Evolutionary conservation across 2,888 invertebrate genomes (phyloP).

Genomic region (Euzetes globulus): DNA sequence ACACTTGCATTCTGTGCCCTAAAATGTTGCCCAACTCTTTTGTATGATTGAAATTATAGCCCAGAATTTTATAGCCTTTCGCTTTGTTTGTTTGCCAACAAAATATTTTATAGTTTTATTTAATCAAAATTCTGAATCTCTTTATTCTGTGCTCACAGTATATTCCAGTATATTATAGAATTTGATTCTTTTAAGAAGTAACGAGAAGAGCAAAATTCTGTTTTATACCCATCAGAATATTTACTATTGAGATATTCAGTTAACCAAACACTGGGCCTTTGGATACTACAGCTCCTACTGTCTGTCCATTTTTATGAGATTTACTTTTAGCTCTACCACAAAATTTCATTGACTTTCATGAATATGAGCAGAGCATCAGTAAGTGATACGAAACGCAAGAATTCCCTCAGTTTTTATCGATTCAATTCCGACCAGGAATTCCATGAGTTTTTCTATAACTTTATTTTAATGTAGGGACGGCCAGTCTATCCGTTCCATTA

Average conservation of each 20-base stretch:
- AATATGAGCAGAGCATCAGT: conserved; percentile 9
- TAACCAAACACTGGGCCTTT: background rate
- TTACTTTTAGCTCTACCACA: conserved; percentile 1
- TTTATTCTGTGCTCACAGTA: background rate
- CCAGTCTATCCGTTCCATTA: no score
- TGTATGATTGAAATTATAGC: background rate
- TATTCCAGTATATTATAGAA: background rate
- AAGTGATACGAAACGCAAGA: background rate
- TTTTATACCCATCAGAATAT: background rate
- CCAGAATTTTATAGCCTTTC: background rate
- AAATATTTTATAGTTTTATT: background rate
- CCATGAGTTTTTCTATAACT: background rate
- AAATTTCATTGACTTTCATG: conserved; percentile 15
- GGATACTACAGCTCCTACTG: background rate
- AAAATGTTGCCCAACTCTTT: no score
- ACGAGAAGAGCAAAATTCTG: background rate
- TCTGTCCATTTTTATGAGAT: conserved; percentile 14
- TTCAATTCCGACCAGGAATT: background rate
- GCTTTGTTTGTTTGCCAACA: background rate
- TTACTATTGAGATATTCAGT: background rate
- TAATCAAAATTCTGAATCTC: background rate
- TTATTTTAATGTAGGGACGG: background rate
- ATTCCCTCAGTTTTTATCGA: conserved; percentile 7
- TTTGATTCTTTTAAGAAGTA: background rate
- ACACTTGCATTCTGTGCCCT: background rate